phyloP scores from a whole-genome alignment of 2,113 vertebrate genomes.

The Paralichthys olivaceus region DNA sequence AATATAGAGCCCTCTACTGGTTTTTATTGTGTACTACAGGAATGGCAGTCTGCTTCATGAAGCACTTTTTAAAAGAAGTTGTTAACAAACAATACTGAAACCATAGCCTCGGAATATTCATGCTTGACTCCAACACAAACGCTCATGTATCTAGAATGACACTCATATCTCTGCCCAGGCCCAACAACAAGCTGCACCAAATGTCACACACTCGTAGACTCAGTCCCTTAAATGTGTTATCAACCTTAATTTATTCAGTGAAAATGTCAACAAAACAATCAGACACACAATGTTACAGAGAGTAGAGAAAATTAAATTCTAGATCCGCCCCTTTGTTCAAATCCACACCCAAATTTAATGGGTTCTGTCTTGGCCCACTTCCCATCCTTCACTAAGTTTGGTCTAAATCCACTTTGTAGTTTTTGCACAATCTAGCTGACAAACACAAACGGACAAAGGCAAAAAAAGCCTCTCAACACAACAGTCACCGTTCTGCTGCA shows the following conservation, averaged over 20 bases:
- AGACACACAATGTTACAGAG: too few species aligned
- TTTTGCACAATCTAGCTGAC: too few species aligned
- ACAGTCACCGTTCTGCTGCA: conserved; percentile 15
- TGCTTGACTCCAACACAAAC: not conserved
- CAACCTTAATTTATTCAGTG: too few species aligned
- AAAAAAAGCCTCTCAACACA: not conserved
- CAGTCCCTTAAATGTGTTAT: too few species aligned
- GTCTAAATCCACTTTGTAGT: not conserved
- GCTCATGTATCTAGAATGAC: too few species aligned
- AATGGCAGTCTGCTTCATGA: not conserved
- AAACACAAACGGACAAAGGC: not conserved
- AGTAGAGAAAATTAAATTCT: too few species aligned
- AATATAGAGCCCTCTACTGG: conserved; percentile 57
- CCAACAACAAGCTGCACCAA: not conserved
- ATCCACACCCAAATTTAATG: not conserved
- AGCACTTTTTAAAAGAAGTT: conserved; percentile 6
- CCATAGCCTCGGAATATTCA: conserved; percentile 11
- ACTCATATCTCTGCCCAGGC: not conserved
- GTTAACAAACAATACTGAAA: conserved; percentile 7
- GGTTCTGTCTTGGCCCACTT: not conserved
- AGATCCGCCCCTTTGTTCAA: not conserved
- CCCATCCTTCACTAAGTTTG: not conserved
- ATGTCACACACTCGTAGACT: too few species aligned
- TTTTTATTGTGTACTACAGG: conserved; percentile 26
- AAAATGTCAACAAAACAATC: too few species aligned